Evolutionary conservation across 2,888 invertebrate species (phyloP).

Genomic region (Zygogramma bicolorata): DNA sequence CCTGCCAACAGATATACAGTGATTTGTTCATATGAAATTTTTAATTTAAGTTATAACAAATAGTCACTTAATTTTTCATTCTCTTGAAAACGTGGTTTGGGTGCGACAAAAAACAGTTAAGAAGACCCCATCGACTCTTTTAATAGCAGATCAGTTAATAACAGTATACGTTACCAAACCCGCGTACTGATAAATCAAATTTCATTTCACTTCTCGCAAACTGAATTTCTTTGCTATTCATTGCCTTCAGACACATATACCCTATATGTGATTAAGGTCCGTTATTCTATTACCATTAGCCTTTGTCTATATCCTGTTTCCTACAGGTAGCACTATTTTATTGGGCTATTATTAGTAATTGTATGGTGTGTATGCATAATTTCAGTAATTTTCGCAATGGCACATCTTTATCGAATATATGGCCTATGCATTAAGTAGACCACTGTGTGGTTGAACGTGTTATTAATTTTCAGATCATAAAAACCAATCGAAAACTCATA

Average conservation of each 20-base stretch:
- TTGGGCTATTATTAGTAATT: slow-evolving; percentile 17
- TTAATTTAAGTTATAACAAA: no score
- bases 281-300: slow-evolving; percentile 36
- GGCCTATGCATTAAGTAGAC: background rate
- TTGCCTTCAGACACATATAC: background rate
- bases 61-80: no score
- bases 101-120: background rate
- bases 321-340: slow-evolving; percentile 21
- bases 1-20: no score
- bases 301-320: slow-evolving; percentile 21
- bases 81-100: background rate
- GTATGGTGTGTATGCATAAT: background rate
- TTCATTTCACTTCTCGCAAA: slow-evolving; percentile 14
- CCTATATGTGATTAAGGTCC: slow-evolving; percentile 19
- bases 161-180: slow-evolving; percentile 12
- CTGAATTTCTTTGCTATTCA: background rate
- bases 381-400: slow-evolving; percentile 16
- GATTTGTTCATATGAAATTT: no score
- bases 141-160: background rate
- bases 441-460: background rate
- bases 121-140: background rate
- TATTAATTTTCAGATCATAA: background rate
- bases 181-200: slow-evolving; percentile 12
- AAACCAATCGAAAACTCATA: background rate
- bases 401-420: slow-evolving; percentile 11